Conservation (phyloP, 2,113 vertebrate genomes). For the Trochalopteron elliotii region DNA sequence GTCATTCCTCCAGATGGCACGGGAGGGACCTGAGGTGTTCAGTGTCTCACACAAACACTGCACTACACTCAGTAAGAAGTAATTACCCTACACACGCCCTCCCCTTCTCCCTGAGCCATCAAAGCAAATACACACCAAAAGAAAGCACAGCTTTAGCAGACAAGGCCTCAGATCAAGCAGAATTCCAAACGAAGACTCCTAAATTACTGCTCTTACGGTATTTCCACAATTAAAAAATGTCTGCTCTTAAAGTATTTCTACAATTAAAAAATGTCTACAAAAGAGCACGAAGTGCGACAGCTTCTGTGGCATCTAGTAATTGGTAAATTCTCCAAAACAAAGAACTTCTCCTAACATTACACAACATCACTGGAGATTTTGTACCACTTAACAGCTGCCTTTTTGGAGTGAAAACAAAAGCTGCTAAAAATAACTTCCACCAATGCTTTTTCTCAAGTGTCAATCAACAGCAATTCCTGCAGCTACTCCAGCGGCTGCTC, state of each 20-base stretch:
- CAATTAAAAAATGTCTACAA: background rate
- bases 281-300: background rate
- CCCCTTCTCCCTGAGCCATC: background rate
- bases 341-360: background rate
- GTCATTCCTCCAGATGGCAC: background rate
- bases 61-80: background rate
- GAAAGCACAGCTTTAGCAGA: background rate
- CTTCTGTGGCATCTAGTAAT: background rate
- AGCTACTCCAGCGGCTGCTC: background rate
- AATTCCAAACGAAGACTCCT: background rate
- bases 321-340: background rate
- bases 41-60: background rate
- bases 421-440: slow-evolving; percentile 33
- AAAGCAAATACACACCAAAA: background rate
- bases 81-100: accelerated
- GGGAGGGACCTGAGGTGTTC: background rate
- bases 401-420: slow-evolving; percentile 22
- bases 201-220: background rate
- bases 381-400: background rate
- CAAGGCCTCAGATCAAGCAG: background rate
- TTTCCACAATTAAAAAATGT: background rate
- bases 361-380: background rate
- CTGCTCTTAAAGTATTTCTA: background rate
- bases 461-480: background rate
- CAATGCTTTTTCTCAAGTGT: background rate